Percentiles rank a stretch among this genome's conserved stretches.
Evolutionary conservation across 1,140 invertebrate genomes (phyloP).

Genomic region (Drosophila grimshawi): DNA sequence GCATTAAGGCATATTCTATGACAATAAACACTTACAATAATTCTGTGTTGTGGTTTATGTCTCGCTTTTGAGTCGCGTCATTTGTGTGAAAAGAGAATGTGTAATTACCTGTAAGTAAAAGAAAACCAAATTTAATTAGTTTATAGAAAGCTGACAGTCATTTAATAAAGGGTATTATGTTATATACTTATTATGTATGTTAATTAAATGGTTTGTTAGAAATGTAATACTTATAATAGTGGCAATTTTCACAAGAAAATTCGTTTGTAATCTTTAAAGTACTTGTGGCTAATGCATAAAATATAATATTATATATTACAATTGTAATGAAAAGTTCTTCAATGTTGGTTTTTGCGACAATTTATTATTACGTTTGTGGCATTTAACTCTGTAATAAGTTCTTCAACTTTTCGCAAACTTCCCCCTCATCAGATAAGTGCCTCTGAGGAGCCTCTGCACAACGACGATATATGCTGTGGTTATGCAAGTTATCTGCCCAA

Average conservation of each 20-base stretch:
- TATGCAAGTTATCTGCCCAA: slow-evolving; percentile 4
- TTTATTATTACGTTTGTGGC: background rate
- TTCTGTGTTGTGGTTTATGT: slow-evolving; percentile 25
- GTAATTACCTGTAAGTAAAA: slow-evolving; percentile 69
- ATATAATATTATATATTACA: too few relatives aligned
- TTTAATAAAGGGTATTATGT: background rate
- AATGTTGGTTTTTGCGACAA: background rate
- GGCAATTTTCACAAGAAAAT: too few relatives aligned
- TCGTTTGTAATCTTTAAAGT: too few relatives aligned
- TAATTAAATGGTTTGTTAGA: background rate
- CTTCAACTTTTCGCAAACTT: background rate
- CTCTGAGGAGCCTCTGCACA: background rate
- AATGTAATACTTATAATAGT: too few relatives aligned
- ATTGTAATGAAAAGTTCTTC: too few relatives aligned
- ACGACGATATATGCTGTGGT: slow-evolving; percentile 12
- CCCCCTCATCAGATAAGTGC: background rate
- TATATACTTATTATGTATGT: background rate
- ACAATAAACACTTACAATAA: slow-evolving; percentile 20
- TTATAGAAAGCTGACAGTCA: slow-evolving; percentile 16
- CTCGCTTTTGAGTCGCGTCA: background rate
- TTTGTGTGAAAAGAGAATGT: background rate
- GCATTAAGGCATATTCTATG: background rate
- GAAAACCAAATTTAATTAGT: slow-evolving; percentile 33
- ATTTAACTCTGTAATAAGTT: slow-evolving; percentile 3
- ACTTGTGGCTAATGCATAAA: too few relatives aligned